Base-by-base conservation (phyloP, 1,140 invertebrate genomes). In the Tetragonula clypearis region DNA sequence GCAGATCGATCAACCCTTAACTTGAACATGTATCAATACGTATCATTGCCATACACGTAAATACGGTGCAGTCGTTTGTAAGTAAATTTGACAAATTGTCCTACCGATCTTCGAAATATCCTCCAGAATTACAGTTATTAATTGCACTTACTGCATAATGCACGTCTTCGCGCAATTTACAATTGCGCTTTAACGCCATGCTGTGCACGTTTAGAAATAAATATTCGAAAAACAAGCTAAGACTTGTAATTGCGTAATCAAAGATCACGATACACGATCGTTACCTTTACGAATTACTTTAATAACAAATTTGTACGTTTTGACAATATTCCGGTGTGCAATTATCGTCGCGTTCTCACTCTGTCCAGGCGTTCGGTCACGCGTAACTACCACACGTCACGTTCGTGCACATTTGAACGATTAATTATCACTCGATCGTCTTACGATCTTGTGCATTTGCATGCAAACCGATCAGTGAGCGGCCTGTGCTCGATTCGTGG, bases 1-100 rank as follows among this genome's bases (percentile, higher is more conserved):
- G 79, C 49, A 68, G 66, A 73, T 68, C 78, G 53, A 75, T 74
- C 69, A 71, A 82, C 69, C 86, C 84, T 88, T 87, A 87, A 84
- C 82, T 84, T 19, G 66, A 55, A 35, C 35, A 78, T 79, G 55
- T 72, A 84, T 79, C 82, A 55, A 55, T 84, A 84, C 79, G 75
- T 58, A 78, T 79, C 49, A 84, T 21, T 71, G 56, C 66, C 66
- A 55, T 26, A 19, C 82, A 26, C 53, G 23, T 73, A 73, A 73
- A 73, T 60, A 73, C 79, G 30, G 26, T 49, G 30, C 26, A 69
- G 53, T 79, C 49, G 65, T 56, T 30, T 53, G 21, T 72, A 80
- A 71, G 30, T 56, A 58, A 71, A 41, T 80, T 71, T 80, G 66
- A 80, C 78, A 80, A 65, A 65, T 65, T 65, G 62, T 65, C n/a